Evolutionary conservation across 2,113 vertebrate species (phyloP).

Genomic region (Colossoma macropomum): DNA sequence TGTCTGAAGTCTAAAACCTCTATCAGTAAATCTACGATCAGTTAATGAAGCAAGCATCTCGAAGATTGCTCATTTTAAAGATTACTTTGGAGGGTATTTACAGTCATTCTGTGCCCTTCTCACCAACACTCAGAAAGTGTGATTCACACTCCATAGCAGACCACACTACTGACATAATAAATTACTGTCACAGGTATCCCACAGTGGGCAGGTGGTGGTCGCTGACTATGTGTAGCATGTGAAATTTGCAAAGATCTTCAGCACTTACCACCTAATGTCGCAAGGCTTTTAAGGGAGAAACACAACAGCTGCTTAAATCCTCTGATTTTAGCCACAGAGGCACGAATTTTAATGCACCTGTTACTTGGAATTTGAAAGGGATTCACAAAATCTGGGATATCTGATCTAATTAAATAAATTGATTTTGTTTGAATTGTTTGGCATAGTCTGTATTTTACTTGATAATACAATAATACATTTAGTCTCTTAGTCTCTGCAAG

Average conservation of each 20-base stretch:
- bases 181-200: background rate
- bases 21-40: constrained; percentile 42
- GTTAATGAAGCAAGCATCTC: constrained; percentile 1
- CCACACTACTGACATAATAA: background rate
- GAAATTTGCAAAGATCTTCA: background rate
- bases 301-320: too few relatives aligned
- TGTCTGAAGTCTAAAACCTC: constrained; percentile 27
- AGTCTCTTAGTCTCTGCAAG: background rate
- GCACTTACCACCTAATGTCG: too few relatives aligned
- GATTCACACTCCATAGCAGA: background rate
- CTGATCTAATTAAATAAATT: background rate
- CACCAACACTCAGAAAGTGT: background rate
- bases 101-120: background rate
- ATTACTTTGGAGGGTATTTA: background rate
- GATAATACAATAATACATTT: background rate
- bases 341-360: background rate
- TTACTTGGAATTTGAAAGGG: background rate
- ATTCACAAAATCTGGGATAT: background rate
- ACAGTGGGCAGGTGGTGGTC: background rate
- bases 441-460: too few relatives aligned
- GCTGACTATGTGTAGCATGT: background rate
- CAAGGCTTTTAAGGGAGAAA: background rate
- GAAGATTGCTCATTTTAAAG: background rate
- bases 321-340: background rate
- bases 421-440: too few relatives aligned